Base-by-base conservation (phyloP, 2,888 invertebrate species). In the Ichneumoninae sp. region DNA sequence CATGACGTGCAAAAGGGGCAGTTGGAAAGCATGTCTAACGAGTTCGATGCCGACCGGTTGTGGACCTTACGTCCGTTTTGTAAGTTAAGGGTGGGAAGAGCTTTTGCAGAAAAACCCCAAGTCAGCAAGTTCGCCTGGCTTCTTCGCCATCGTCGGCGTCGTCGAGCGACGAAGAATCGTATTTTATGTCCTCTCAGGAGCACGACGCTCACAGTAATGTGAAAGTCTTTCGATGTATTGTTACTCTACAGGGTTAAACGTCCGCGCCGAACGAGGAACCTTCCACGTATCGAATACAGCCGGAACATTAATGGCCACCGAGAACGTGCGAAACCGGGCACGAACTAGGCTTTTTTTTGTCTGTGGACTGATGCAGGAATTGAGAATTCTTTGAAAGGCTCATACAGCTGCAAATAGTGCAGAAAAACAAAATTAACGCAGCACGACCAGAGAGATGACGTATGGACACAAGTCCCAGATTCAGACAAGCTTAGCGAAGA, bases 161-260 rank as follows among this genome's bases (percentile, higher is more conserved):
- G 50, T 36, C 30, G 63, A 63, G 77, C 70, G 66, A 54, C 54
- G 68, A 54, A 54, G 69, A 75, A 81, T 80, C 57, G 30, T 22
- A 76, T 84, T 85, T 85, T 83, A 85, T 84, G 84, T 78, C 66
- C 76, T 71, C 50, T 74, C 79, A 60, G 74, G 78, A 81, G 75
- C 44, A 78, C 71, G 65, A 52, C 36, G 54, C 50, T 60, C 68
- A 30, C 63, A 52, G 52, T 65, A 76, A 65, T 33, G 75, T 63
- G 50, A 68, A 50, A 52, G 76, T 33, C 40, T 60, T 73, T 78
- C 73, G 63, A 16, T 81, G 65, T 76, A 57, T 57, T 71, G 63
- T 60, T n/a, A 57, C 33, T 52, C 65, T 33, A 70, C 36, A 36
- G 70, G 47, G 36, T 66, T 71, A 36, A 4, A 47, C 57, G 26